A percentile compares a stretch with the other conserved stretches of the same genome.
phyloP scores from a whole-genome alignment of 2,797 vertebrate species.

The Pseudochaenichthys georgianus region DNA sequence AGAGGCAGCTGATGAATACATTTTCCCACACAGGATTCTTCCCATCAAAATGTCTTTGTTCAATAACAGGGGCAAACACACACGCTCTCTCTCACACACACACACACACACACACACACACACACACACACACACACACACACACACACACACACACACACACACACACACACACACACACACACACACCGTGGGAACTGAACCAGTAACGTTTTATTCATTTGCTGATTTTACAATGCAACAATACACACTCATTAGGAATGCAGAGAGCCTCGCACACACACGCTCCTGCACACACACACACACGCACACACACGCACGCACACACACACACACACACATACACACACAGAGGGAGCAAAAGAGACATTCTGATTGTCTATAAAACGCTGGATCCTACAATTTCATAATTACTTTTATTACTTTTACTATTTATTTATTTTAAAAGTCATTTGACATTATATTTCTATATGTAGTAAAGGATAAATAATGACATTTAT shows the following conservation, averaged over 20 bases:
- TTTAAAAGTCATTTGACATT: too few species aligned
- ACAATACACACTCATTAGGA: conserved; percentile 70
- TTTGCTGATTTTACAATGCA: conserved; percentile 80
- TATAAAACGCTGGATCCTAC: too few species aligned
- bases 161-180: too few species aligned
- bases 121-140: too few species aligned
- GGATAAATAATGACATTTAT: too few species aligned
- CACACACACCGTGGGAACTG: conserved; percentile 55
- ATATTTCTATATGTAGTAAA: too few species aligned
- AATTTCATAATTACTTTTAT: too few species aligned
- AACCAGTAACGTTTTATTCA: conserved; percentile 79
- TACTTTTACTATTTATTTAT: too few species aligned
- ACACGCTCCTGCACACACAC: neutral
- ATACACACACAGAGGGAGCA: neutral
- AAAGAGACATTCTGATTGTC: neutral
- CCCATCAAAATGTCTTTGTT: conserved; percentile 9
- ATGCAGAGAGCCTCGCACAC: conserved; percentile 46
- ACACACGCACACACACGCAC: neutral
- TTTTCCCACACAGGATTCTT: conserved; percentile 7
- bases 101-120: conserved; percentile 27
- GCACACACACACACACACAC: conserved; percentile 1
- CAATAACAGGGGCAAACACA: neutral
- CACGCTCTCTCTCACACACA: neutral
- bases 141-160: too few species aligned
- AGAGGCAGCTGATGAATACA: neutral